These are phyloP conservation scores for Megaceryle torquata DNA, from an alignment of 2,113 vertebrate genomes.

Conservation along the genomic window DNA sequence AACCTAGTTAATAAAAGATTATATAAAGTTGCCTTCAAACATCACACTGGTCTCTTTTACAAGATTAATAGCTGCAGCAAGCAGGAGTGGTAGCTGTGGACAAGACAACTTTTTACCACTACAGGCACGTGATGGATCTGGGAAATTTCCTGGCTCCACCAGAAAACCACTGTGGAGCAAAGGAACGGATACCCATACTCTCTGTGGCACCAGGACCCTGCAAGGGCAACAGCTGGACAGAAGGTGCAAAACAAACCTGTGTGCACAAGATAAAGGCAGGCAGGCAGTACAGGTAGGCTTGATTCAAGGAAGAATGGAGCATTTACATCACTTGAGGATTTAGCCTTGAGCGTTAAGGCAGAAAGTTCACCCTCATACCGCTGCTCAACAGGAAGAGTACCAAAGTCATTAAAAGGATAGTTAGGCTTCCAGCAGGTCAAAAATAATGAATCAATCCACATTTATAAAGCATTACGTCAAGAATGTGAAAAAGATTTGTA, in stretches of 20 bases:
- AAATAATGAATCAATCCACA: constrained; percentile 35
- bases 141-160: background rate
- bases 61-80: background rate
- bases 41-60: background rate
- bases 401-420: constrained; percentile 33
- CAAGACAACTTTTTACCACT: background rate
- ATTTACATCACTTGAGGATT: background rate
- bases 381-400: constrained; percentile 5
- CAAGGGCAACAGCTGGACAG: fast-evolving
- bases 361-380: background rate
- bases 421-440: constrained; percentile 18
- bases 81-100: background rate
- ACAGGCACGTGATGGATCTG: fast-evolving
- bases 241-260: background rate
- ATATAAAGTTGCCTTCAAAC: background rate
- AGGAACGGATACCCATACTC: fast-evolving
- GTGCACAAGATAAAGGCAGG: no score
- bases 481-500: background rate
- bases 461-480: background rate
- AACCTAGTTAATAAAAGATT: background rate
- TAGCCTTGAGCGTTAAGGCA: background rate
- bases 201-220: fast-evolving
- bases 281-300: background rate
- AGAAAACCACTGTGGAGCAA: fast-evolving
- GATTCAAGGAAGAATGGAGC: fast-evolving